A percentile compares a stretch with the other conserved stretches of the same genome.
Evolutionary conservation across 2,797 vertebrate genomes (phyloP).

Genomic region (Todus mexicanus): DNA sequence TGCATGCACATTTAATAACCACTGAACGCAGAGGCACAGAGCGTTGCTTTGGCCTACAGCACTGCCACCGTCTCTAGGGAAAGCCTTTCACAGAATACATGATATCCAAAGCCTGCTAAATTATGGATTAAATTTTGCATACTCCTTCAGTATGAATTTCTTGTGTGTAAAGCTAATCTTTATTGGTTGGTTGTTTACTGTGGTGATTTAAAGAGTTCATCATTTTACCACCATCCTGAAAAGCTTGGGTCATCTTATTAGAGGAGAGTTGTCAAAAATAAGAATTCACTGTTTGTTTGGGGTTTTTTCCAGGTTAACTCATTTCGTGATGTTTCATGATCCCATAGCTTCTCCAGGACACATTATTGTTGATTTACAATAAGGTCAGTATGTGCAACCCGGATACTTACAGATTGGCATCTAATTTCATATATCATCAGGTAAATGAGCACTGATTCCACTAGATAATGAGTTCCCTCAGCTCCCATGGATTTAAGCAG

Average conservation of each 20-base stretch:
- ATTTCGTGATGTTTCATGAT: background rate
- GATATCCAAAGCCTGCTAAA: background rate
- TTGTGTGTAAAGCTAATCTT: background rate
- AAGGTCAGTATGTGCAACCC: background rate
- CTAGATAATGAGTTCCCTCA: background rate
- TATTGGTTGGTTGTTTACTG: background rate
- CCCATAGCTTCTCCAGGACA: background rate
- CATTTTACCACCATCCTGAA: background rate
- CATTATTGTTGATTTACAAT: background rate
- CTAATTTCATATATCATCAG: background rate
- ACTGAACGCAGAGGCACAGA: rapidly evolving
- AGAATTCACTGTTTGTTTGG: background rate
- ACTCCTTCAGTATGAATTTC: background rate
- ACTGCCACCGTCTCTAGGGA: background rate
- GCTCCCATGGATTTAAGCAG: background rate
- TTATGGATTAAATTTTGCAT: background rate
- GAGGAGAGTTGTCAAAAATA: background rate
- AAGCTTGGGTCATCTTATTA: background rate
- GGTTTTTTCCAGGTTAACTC: background rate
- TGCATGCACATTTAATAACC: background rate
- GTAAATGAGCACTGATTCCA: background rate
- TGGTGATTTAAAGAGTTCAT: background rate
- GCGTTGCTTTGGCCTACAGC: background rate
- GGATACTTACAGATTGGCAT: background rate
- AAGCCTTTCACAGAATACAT: background rate